These are phyloP conservation scores for Xenops minutus DNA, from an alignment of 2,797 vertebrate species.

Conservation along the genomic window DNA sequence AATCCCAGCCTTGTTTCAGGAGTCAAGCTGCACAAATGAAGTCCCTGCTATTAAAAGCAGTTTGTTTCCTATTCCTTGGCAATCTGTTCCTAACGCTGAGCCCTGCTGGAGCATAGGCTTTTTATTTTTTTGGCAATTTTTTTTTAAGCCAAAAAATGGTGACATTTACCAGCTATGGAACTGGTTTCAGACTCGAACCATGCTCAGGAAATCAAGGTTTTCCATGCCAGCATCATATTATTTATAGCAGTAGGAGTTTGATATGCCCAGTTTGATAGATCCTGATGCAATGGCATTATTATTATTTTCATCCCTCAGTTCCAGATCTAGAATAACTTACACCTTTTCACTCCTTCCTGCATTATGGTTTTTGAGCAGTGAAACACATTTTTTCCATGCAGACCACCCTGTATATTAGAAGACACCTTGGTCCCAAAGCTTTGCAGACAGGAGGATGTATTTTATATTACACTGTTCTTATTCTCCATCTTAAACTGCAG, in stretches of 20 bases:
- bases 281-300: not conserved
- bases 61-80: conserved; percentile 30
- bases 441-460: not conserved
- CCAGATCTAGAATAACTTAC: not conserved
- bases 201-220: not conserved
- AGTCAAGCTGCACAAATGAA: conserved; percentile 29
- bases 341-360: not conserved
- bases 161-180: not conserved
- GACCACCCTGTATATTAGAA: not conserved
- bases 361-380: not conserved
- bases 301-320: not conserved
- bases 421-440: not conserved
- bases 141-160: not conserved
- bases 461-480: not conserved
- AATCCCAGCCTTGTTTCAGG: conserved; percentile 43
- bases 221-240: not conserved
- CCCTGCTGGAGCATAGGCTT: not conserved
- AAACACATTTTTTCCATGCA: not conserved
- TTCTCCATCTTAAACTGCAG: not conserved
- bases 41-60: not conserved
- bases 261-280: not conserved
- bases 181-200: not conserved
- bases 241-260: not conserved
- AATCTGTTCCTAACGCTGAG: not conserved
- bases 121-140: not conserved